These are phyloP conservation scores for Champsocephalus esox DNA, from an alignment of 2,797 vertebrate species.

Conservation along the genomic window DNA sequence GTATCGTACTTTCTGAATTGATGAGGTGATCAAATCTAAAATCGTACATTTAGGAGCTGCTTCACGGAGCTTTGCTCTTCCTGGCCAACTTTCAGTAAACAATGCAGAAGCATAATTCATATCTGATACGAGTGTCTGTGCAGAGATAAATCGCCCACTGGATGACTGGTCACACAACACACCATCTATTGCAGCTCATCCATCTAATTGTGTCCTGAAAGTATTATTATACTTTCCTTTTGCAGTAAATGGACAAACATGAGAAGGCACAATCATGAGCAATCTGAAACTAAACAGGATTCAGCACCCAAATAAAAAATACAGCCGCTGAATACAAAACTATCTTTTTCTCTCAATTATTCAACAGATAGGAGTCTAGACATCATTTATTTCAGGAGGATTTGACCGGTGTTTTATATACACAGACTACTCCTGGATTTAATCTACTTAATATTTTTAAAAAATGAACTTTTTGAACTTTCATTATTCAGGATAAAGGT, in stretches of 20 bases:
- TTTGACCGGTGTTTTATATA: not conserved
- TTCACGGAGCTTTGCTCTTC: conserved; percentile 8
- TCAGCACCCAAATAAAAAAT: not conserved
- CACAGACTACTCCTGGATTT: not conserved
- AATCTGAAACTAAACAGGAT: conserved; percentile 20
- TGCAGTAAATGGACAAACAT: conserved; percentile 18
- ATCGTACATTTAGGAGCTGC: conserved; percentile 4
- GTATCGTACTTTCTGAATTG: not conserved
- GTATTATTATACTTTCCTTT: conserved; percentile 39
- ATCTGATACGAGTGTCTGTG: conserved; percentile 31
- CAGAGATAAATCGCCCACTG: conserved; percentile 40
- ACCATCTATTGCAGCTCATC: conserved; percentile 38
- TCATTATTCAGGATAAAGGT: too few relatives aligned
- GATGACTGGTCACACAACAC: conserved; percentile 46
- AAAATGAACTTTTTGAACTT: too few relatives aligned
- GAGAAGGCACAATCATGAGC: conserved; percentile 4
- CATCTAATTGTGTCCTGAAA: conserved; percentile 33
- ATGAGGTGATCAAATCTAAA: conserved; percentile 3
- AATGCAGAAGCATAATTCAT: conserved; percentile 32
- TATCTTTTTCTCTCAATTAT: not conserved
- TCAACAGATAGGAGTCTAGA: not conserved
- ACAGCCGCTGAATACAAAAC: not conserved
- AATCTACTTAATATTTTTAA: too few relatives aligned
- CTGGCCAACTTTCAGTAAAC: conserved; percentile 6
- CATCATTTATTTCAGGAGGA: not conserved